A percentile compares a stretch with the other conserved stretches of the same genome.
These are phyloP conservation scores for Nanger granti DNA, from an alignment of 2,113 vertebrate species.

Conservation along the genomic window DNA sequence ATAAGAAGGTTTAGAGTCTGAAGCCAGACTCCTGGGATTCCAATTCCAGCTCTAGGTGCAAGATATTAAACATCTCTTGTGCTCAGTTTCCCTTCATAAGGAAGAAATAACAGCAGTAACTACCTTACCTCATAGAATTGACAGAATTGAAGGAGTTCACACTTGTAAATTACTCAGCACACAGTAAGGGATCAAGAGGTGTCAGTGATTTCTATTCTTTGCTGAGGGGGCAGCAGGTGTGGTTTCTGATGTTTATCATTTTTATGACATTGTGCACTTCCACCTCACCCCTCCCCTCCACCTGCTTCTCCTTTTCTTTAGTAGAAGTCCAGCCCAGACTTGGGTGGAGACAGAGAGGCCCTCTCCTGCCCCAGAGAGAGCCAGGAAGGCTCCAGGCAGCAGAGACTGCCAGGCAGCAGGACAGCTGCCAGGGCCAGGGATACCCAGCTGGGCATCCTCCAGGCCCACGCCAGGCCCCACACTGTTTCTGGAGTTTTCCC, in stretches of 20 bases:
- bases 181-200: neutral
- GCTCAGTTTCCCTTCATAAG: neutral
- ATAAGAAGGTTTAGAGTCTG: neutral
- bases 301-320: conserved; percentile 28
- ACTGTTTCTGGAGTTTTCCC: conserved; percentile 61
- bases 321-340: neutral
- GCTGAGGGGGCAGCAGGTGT: neutral
- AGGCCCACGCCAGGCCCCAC: neutral
- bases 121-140: neutral
- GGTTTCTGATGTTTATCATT: neutral
- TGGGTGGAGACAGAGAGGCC: neutral
- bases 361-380: neutral
- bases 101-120: neutral
- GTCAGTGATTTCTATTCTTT: neutral
- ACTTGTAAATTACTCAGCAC: neutral
- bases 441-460: neutral
- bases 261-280: neutral
- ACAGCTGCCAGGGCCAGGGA: conserved; percentile 57
- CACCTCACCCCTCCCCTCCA: conserved; percentile 5
- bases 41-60: neutral
- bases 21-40: neutral
- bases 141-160: neutral
- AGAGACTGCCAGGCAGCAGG: neutral
- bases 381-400: conserved; percentile 50
- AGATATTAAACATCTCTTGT: neutral